A percentile compares a stretch with the other conserved stretches of the same genome.
Conservation (phyloP, 2,113 vertebrate species). For the Sakesphorus luctuosus region DNA sequence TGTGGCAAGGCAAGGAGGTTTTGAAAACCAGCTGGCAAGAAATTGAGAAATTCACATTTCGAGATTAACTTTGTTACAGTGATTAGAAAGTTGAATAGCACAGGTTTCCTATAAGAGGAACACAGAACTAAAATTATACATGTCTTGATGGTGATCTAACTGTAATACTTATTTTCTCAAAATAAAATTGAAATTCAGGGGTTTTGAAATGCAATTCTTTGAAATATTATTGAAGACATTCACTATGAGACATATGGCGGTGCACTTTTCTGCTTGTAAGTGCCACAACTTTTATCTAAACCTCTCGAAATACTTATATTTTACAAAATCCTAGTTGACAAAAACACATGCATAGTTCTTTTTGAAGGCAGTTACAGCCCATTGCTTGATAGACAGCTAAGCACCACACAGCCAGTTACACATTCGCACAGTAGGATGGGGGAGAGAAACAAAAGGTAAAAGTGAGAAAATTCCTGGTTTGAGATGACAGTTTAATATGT, state of each 20-base stretch:
- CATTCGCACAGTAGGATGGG: not conserved
- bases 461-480: not conserved
- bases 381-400: not conserved
- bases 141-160: not conserved
- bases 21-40: not conserved
- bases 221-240: not conserved
- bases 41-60: not conserved
- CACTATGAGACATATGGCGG: not conserved
- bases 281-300: not conserved
- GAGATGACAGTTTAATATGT: not conserved
- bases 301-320: not conserved
- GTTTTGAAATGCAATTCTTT: not conserved
- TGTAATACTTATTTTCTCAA: not conserved
- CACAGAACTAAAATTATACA: not conserved
- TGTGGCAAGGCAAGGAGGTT: not conserved
- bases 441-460: not conserved
- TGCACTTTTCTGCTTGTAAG: not conserved
- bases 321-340: not conserved
- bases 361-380: not conserved
- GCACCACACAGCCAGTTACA: rapidly evolving
- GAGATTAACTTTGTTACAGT: not conserved
- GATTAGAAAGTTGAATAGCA: not conserved
- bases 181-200: not conserved
- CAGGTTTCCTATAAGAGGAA: not conserved
- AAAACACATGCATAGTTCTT: rapidly evolving